phyloP scores from a whole-genome alignment of 1,140 invertebrate species.

The Conopomorpha cramerella region DNA sequence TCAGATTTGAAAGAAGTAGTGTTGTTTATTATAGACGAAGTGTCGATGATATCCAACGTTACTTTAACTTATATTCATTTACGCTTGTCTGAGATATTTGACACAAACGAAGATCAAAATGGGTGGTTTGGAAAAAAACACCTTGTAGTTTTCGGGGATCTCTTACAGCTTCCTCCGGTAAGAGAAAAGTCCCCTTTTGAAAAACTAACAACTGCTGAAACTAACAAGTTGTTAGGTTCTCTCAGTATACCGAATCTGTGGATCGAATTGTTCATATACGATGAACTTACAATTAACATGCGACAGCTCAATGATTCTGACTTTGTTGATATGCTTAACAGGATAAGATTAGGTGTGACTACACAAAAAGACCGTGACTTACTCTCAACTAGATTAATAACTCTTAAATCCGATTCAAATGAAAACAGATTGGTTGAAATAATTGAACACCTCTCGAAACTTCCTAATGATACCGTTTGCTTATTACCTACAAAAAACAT shows the following conservation, averaged over 20 bases:
- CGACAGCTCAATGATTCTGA: constrained; percentile 10
- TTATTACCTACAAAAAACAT: constrained; percentile 15
- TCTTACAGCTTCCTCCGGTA: constrained; percentile 12
- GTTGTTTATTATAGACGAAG: constrained; percentile 16
- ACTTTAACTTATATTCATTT: constrained; percentile 13
- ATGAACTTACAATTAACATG: constrained; percentile 13
- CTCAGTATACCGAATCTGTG: constrained; percentile 11
- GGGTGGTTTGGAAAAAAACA: constrained; percentile 13
- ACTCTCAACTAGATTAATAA: constrained; percentile 5
- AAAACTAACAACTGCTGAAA: constrained; percentile 9
- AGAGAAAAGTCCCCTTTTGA: constrained; percentile 14
- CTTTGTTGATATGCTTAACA: constrained; percentile 13
- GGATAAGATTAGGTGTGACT: constrained; percentile 12
- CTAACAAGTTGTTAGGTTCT: constrained; percentile 9
- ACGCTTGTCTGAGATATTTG: constrained; percentile 10
- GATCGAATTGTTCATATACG: constrained; percentile 9
- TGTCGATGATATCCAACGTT: constrained; percentile 16
- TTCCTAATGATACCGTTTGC: constrained; percentile 13
- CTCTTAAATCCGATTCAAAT: constrained; percentile 6
- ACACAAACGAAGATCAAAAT: constrained; percentile 9
- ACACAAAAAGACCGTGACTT: constrained; percentile 9
- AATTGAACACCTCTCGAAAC: constrained; percentile 5
- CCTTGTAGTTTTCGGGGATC: constrained; percentile 11
- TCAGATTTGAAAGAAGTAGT: constrained; percentile 11
- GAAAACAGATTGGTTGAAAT: constrained; percentile 11